These are phyloP conservation scores for Chondrilla cf. caribensis DNA, from an alignment of 37 sponge, comb jelly and placozoan species.

Conservation along the genomic window DNA sequence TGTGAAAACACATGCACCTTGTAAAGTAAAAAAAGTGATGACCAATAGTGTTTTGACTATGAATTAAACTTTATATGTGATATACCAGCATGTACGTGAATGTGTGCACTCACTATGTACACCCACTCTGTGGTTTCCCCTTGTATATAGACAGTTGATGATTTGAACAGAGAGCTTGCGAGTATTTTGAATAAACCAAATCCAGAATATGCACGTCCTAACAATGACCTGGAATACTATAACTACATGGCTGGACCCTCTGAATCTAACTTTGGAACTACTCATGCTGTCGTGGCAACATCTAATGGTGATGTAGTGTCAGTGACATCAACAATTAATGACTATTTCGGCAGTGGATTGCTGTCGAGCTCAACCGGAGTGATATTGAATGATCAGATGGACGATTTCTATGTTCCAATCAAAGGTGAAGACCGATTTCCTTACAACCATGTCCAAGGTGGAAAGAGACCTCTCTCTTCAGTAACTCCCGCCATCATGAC, in stretches of 20 bases:
- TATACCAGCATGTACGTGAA: too few relatives aligned
- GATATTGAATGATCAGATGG: background rate
- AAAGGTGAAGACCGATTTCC: background rate
- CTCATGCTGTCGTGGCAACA: background rate
- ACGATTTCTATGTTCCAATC: background rate
- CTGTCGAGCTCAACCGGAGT: background rate
- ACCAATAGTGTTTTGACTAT: too few relatives aligned
- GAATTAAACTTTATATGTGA: too few relatives aligned
- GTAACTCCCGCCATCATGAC: background rate
- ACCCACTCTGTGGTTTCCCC: background rate
- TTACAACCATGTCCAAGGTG: background rate
- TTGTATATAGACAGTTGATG: too few relatives aligned
- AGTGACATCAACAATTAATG: conserved; percentile 2
- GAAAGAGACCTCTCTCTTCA: background rate
- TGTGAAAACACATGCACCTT: too few relatives aligned
- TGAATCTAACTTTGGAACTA: background rate
- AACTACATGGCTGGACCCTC: background rate
- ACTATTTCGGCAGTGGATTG: conserved; percentile 10
- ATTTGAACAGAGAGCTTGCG: too few relatives aligned
- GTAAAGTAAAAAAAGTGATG: too few relatives aligned
- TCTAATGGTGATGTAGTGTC: background rate
- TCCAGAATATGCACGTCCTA: background rate
- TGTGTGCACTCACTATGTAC: too few relatives aligned
- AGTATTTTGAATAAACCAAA: too few relatives aligned
- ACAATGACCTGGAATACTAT: background rate